Evolutionary conservation across 1,140 invertebrate genomes (phyloP).

Genomic region (Chrysopa pallens): DNA sequence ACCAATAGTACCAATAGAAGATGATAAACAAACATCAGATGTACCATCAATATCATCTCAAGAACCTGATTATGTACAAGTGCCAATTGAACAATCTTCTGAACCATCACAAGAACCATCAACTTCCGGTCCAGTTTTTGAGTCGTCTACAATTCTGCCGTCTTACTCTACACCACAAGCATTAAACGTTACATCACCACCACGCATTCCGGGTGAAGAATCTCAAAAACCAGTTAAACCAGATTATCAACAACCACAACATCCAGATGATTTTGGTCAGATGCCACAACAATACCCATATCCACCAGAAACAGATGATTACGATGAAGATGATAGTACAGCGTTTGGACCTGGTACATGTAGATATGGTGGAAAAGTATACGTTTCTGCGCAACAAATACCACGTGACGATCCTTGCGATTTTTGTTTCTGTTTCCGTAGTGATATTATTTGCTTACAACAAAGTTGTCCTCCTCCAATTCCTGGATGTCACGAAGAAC

Average conservation of each 20-base stretch:
- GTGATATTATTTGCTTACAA: conserved; percentile 87
- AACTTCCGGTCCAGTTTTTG: neutral
- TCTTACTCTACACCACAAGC: neutral
- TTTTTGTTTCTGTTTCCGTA: conserved; percentile 93
- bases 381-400: conserved; percentile 87
- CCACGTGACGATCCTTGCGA: conserved; percentile 85
- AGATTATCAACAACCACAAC: neutral
- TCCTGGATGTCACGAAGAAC: conserved; percentile 73
- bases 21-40: too few species aligned
- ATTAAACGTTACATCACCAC: conserved; percentile 7
- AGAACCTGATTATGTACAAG: too few species aligned
- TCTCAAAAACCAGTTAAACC: conserved; percentile 2
- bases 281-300: conserved; percentile 15
- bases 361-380: conserved; percentile 77
- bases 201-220: conserved; percentile 5
- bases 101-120: conserved; percentile 1
- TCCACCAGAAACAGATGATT: conserved; percentile 32
- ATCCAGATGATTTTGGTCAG: conserved; percentile 5
- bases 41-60: too few species aligned
- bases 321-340: conserved; percentile 49
- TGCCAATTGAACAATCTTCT: neutral
- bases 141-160: conserved; percentile 1
- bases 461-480: conserved; percentile 90
- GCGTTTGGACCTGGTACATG: conserved; percentile 75
- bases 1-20: neutral